Evolutionary conservation across 2,888 invertebrate genomes (phyloP), one percentile per base, ranked within the genome.

Genomic region (Acleris holmiana): DNA sequence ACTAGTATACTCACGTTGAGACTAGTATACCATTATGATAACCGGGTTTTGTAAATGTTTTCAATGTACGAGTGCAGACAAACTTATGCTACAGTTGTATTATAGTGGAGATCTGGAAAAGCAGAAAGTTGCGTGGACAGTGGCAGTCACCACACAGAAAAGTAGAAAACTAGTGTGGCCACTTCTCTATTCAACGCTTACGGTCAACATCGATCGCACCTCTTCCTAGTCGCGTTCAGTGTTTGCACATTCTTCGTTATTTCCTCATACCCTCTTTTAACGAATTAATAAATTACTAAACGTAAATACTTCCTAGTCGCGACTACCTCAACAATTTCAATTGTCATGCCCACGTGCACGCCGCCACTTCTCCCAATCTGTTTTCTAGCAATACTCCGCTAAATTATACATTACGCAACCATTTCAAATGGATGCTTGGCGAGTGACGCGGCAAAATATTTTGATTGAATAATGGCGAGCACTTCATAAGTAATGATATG

Each of bases 311-410:
- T 66, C 65, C 71, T 72, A 73, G 70, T 71, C 70, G 70, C 74
- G 61, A 73, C 70, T 71, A 81, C 76, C 72, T 69, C 66, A 67
- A 78, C 74, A 81, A 82, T 82, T 81, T 71, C 72, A 76, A 83
- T 85, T 79, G 84, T 83, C 82, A 86, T 84, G 83, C 83, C 81
- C 66, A 78, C 80, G 80, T 79, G 79, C 77, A 67, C 76, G 72
- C 68, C 67, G 70, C 69, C 78, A 82, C 85, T 84, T 84, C 82
- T 80, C 81, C 82, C 73, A 69, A 73, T 74, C 76, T 76, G 78
- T 79, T 86, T 85, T 84, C 83, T 83, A 81, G 73, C 74, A 76
- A 76, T 83, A 80, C 78, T 78, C 72, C 76, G 85, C 71, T 73
- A 80, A 76, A 77, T 78, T 78, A 74, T 68, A 67, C 69, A 70